Base-by-base conservation (phyloP, 2,888 invertebrate genomes). In the Meteorus cinctellus region DNA sequence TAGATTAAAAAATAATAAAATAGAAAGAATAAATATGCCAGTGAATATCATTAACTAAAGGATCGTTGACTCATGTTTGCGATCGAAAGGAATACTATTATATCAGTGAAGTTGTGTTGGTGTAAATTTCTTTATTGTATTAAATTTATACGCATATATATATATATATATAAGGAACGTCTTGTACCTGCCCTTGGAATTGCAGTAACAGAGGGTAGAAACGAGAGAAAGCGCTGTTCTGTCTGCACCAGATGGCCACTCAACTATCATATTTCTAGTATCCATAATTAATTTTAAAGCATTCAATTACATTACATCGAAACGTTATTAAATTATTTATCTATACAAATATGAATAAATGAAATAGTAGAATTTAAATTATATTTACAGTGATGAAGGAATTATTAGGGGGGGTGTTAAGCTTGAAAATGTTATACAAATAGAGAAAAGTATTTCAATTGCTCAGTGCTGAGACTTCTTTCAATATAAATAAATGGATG, bases 231-330 rank as follows among this genome's bases (percentile, higher is more conserved):
- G 72, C 88, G n/a, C 48, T 48, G 14, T 16, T 48, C 48, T 87
- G 88, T 88, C 87, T 82, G 80, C 77, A 77, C 79, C 88, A 88
- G 88, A 82, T 84, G 83, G 80, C 79, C 73, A n/a, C 83, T 86
- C 86, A 83, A 81, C 72, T 77, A 82, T 77, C 82, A 48, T 77
- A 79, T 78, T 82, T 80, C 81, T 80, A 81, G 82, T 80, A 79
- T 76, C 84, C 82, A 84, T 85, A 86, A 87, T 87, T 87, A 86
- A 85, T 86, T 86, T 82, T 80, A 80, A 82, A 84, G 78, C 83
- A 19, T n/a, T 10, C n/a, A 59, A 24, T 59, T 59, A 24, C 19
- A 59, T 59, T 12, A 24, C 4, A 59, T 59, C 3, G 1, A 24
- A 24, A 41, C 12, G 41, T 12, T 41, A 41, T 41, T 41, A 41